Evolutionary conservation across 2,888 invertebrate species (phyloP).

Genomic region (Aelia acuminata): DNA sequence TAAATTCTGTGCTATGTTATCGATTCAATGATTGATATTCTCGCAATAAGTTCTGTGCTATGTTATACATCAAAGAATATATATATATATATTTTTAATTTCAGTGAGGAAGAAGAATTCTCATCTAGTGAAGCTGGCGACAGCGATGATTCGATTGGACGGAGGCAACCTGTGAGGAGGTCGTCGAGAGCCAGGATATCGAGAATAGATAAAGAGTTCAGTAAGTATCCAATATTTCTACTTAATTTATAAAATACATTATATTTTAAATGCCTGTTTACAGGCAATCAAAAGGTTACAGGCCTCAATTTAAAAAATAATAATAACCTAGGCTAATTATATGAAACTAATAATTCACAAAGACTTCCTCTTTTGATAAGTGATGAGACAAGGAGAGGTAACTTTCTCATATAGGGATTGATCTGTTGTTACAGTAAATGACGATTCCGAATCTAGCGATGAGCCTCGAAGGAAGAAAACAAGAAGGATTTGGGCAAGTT

Average conservation of each 20-base stretch:
- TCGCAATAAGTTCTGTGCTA: too few species aligned
- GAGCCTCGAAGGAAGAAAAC: constrained; percentile 74
- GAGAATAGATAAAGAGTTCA: constrained; percentile 74
- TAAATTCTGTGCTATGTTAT: too few species aligned
- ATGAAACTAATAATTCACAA: too few species aligned
- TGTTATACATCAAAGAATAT: too few species aligned
- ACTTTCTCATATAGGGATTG: not conserved
- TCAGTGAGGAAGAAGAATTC: constrained; percentile 73
- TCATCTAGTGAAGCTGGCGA: constrained; percentile 73
- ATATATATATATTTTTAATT: too few species aligned
- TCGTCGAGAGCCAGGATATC: constrained; percentile 73
- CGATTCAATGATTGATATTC: too few species aligned
- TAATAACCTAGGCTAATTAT: too few species aligned
- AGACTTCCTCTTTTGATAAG: too few species aligned
- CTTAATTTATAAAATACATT: too few species aligned
- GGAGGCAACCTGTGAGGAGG: constrained; percentile 70
- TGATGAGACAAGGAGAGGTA: not conserved
- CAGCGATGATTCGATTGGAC: constrained; percentile 73
- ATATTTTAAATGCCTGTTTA: too few species aligned
- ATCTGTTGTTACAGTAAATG: constrained; percentile 46
- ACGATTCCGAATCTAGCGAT: constrained; percentile 72
- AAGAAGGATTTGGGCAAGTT: constrained; percentile 75
- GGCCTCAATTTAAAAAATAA: too few species aligned
- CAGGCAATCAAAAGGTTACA: too few species aligned
- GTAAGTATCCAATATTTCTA: constrained; percentile 69